Evolutionary conservation across 2,888 invertebrate genomes (phyloP).

Genomic region (Campoletis raptor): DNA sequence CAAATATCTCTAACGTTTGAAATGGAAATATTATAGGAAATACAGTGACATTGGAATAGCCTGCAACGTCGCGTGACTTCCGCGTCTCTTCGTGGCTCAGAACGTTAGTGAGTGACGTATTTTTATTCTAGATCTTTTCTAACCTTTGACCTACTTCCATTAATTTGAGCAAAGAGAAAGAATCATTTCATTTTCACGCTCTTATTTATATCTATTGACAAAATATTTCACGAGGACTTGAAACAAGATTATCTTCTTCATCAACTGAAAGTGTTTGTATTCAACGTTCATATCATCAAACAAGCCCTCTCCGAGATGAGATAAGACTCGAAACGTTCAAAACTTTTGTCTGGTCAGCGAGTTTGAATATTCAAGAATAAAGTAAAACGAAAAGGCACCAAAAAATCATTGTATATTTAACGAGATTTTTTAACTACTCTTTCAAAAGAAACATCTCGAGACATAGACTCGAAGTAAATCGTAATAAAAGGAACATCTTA

Average conservation of each 20-base stretch:
- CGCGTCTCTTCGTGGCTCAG: background rate
- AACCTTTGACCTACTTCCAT: background rate
- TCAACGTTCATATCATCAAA: background rate
- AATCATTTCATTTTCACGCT: background rate
- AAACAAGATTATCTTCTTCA: background rate
- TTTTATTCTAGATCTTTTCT: background rate
- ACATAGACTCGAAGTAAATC: background rate
- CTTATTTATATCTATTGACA: background rate
- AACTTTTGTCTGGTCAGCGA: background rate
- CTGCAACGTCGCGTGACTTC: slow-evolving; percentile 6
- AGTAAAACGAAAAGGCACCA: background rate
- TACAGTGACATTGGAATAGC: background rate
- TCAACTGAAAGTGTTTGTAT: background rate
- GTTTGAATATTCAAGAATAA: background rate
- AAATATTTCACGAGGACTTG: background rate
- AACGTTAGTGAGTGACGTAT: background rate
- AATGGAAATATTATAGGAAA: background rate
- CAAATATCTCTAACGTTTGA: background rate
- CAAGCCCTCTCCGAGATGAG: background rate
- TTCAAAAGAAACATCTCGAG: background rate
- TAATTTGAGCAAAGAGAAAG: background rate
- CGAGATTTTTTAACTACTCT: background rate
- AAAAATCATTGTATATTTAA: background rate
- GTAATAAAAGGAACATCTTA: background rate
- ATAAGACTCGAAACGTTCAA: background rate